Base-by-base conservation (phyloP, 1,140 invertebrate genomes). In the Epicauta chinensis region DNA sequence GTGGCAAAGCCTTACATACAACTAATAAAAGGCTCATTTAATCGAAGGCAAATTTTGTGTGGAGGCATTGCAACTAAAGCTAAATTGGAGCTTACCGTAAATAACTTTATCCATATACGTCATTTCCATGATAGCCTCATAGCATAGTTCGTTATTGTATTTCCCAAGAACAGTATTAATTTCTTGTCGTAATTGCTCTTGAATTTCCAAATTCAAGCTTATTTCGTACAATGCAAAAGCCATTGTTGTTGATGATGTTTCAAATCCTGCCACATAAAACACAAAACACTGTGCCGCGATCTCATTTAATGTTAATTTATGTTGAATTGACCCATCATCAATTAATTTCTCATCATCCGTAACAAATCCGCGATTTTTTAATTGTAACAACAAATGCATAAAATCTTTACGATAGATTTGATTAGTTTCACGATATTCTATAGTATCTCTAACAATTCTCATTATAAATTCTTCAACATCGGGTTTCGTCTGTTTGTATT, bases 61-160 rank as follows among this genome's bases (percentile, higher is more conserved):
- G 59, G 79, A 0, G 66, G 70, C 69, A 85, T 73, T n/a, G 77
- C 73, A 15, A 71, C 65, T 1, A 83, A 48, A 15, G 72, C 70
- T 78, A 55, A 79, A 82, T 30, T 68, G 76, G 0, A 81, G 54
- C 51, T 74, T n/a, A n/a, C n/a, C n/a, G n/a, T n/a, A n/a, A n/a
- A n/a, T n/a, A n/a, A n/a, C n/a, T n/a, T n/a, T n/a, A n/a, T n/a
- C n/a, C n/a, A n/a, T n/a, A n/a, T n/a, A n/a, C n/a, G n/a, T n/a
- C n/a, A n/a, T n/a, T n/a, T n/a, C n/a, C n/a, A n/a, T n/a, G n/a
- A n/a, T n/a, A n/a, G n/a, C n/a, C n/a, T 82, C 78, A 55, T 79
- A 82, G 30, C 68, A 76, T 0, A 81, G 54, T 51, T 74, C 60
- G 3, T 73, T 72, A 13, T 73, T 61, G 48, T 78, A 63, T 50